Base-by-base conservation (phyloP, 2,888 invertebrate species). In the Clostera curtula region DNA sequence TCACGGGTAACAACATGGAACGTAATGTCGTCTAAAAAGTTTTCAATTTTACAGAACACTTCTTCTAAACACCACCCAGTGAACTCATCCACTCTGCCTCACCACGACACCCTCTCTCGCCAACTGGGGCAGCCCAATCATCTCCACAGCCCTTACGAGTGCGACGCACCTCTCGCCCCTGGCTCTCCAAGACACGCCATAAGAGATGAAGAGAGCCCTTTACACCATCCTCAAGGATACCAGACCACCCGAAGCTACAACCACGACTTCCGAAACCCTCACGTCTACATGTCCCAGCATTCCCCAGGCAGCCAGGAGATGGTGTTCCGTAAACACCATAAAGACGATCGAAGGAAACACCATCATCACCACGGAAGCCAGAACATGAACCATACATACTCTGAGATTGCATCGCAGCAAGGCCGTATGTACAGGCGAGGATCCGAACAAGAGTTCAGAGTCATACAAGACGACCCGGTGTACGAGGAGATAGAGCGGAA, bases 401-500 rank as follows among this genome's bases (percentile, higher is more conserved):
- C 91, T 3, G 93, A 93, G 69, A 92, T 92, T 14, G 79, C 75
- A 0, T 63, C 75, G 1, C 82, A 84, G 27, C 82, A 82, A 46
- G 85, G 84, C 13, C 67, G 84, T 9, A 75, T 77, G 44, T 82
- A 83, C 44, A 58, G 85, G 25, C 76, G 85, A 11, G 86, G 86
- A 0, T 80, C 86, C n/a, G 85, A 85, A 8, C 85, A 86, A 20
- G 89, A 85, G 33, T 85, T 84, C 27, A 69, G 85, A 19, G 85
- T 85, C 25, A 85, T 86, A 31, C 87, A 89, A 52, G 92, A 92
- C 47, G 92, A 92, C 53, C 93, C 93, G 0, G 92, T 93, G 2
- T 93, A 93, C 63, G 93, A 93, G 60, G 92, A 92, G 56, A 92
- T 93, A 29, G 92, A 92, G 50, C 82, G 90, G 4, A 86, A 89